These are phyloP conservation scores for Chiridota heheva DNA, from an alignment of 35 echinoderm and acorn worm genomes.

Conservation along the genomic window DNA sequence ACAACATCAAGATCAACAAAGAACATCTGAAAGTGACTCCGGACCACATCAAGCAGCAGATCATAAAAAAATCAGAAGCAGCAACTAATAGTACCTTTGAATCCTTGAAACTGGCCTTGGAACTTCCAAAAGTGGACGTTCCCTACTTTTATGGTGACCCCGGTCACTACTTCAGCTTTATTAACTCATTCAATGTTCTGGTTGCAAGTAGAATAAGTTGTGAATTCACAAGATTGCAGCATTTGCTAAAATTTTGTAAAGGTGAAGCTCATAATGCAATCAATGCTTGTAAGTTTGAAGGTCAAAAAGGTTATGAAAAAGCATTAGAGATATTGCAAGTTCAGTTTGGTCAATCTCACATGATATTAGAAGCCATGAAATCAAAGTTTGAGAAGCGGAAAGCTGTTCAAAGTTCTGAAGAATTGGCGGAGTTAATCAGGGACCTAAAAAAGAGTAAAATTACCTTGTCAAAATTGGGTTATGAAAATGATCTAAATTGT, in stretches of 20 bases:
- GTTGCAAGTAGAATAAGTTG: constrained; percentile 26
- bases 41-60: neutral
- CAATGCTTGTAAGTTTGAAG: constrained; percentile 24
- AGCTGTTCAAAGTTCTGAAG: neutral
- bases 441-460: constrained; percentile 38
- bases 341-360: constrained; percentile 12
- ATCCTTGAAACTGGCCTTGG: constrained; percentile 38
- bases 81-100: too few species aligned
- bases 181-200: constrained; percentile 20
- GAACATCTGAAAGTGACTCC: neutral
- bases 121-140: constrained; percentile 35
- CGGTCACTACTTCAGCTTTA: constrained; percentile 26
- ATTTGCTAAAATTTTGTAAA: constrained; percentile 31
- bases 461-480: constrained; percentile 37
- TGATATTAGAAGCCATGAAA: constrained; percentile 11
- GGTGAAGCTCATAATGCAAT: constrained; percentile 36
- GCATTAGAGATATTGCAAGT: neutral
- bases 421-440: constrained; percentile 19
- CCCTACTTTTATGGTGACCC: constrained; percentile 34
- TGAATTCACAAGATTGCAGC: constrained; percentile 39
- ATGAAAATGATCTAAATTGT: constrained; percentile 32
- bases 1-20: neutral
- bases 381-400: constrained; percentile 2
- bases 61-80: constrained; percentile 1
- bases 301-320: neutral